Evolutionary conservation across 2,797 vertebrate species (phyloP).

Genomic region (Acanthurus lineatus): DNA sequence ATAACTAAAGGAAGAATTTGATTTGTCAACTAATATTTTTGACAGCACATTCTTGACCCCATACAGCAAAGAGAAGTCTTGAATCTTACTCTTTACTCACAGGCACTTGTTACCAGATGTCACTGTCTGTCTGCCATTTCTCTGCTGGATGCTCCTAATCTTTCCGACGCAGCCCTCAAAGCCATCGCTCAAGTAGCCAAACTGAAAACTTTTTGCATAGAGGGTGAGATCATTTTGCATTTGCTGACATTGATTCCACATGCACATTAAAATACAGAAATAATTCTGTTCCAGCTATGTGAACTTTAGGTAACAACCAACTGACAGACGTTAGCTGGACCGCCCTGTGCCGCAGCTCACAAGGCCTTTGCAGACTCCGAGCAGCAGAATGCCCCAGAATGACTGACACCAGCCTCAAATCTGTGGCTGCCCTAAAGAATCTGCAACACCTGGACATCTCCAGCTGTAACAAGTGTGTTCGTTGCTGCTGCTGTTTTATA

Average conservation of each 20-base stretch:
- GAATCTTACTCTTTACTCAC: slow-evolving; percentile 31
- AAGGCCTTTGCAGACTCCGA: slow-evolving; percentile 81
- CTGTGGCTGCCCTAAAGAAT: slow-evolving; percentile 80
- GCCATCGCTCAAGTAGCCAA: slow-evolving; percentile 78
- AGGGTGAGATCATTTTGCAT: slow-evolving; percentile 75
- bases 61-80: neutral
- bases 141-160: slow-evolving; percentile 83
- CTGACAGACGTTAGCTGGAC: slow-evolving; percentile 86
- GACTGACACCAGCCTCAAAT: slow-evolving; percentile 83
- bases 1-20: slow-evolving; percentile 20
- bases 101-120: slow-evolving; percentile 87
- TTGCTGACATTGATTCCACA: neutral
- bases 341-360: slow-evolving; percentile 83
- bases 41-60: neutral
- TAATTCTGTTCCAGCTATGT: neutral
- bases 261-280: neutral
- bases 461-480: slow-evolving; percentile 83
- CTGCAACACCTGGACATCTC: slow-evolving; percentile 86
- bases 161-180: slow-evolving; percentile 86
- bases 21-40: neutral
- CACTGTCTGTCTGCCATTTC: slow-evolving; percentile 78
- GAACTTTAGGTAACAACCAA: slow-evolving; percentile 83
- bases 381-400: slow-evolving; percentile 83
- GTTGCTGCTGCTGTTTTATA: neutral
- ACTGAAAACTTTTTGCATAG: slow-evolving; percentile 81